These are phyloP conservation scores for Phyllostomus hastatus DNA, from an alignment of 2,113 vertebrate species.

Conservation along the genomic window DNA sequence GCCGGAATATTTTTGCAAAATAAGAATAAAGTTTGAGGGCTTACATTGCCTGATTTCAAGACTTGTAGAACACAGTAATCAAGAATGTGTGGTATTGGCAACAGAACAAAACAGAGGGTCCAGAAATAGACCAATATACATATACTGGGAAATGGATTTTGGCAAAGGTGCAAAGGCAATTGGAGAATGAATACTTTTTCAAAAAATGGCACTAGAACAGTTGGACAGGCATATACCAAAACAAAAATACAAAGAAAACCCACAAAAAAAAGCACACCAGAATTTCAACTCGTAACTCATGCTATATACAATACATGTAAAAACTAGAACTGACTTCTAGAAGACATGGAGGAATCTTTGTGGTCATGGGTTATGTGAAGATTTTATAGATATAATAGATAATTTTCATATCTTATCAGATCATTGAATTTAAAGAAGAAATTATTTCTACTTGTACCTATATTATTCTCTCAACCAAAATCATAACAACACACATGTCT, in stretches of 20 bases:
- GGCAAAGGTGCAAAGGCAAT: not conserved
- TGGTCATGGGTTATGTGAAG: not conserved
- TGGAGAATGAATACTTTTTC: not conserved
- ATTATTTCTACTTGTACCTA: not conserved
- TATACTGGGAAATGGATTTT: not conserved
- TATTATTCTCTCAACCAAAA: not conserved
- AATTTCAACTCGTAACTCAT: not conserved
- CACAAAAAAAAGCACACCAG: not conserved
- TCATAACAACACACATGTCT: not conserved
- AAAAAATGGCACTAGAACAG: not conserved
- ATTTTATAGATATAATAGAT: not conserved
- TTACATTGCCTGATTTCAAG: not conserved
- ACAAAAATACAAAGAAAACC: not conserved
- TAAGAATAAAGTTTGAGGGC: not conserved
- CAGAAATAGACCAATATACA: not conserved
- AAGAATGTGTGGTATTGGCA: not conserved
- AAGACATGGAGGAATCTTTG: not conserved
- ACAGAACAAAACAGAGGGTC: not conserved
- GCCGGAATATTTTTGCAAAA: not conserved
- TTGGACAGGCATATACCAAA: not conserved
- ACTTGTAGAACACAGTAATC: not conserved
- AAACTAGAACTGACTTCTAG: not conserved
- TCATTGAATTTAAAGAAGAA: constrained; percentile 9
- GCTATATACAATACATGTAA: not conserved
- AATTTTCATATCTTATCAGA: constrained; percentile 17